phyloP scores from a whole-genome alignment of 2,113 vertebrate genomes.

The Lathamus discolor region DNA sequence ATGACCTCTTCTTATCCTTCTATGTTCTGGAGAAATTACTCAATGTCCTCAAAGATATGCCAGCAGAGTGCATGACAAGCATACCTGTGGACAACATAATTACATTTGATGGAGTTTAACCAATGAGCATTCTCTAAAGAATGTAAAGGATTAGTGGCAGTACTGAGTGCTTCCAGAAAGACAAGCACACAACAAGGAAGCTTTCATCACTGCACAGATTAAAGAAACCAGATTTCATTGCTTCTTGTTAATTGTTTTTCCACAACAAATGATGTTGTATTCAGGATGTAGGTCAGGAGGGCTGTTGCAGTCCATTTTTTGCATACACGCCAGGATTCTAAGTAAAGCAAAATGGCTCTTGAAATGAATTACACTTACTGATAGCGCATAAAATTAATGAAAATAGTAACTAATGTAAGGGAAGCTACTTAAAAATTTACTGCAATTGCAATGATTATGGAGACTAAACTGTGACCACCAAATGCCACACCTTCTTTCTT shows the following conservation, averaged over 20 bases:
- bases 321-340: neutral
- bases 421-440: neutral
- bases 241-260: conserved; percentile 43
- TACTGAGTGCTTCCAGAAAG: conserved; percentile 43
- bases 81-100: neutral
- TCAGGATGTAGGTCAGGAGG: neutral
- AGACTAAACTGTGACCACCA: neutral
- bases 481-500: neutral
- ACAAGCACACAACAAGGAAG: neutral
- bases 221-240: neutral
- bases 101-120: conserved; percentile 31
- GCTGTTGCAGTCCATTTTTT: neutral
- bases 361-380: neutral
- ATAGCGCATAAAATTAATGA: neutral
- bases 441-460: neutral
- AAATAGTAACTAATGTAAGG: neutral
- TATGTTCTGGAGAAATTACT: neutral
- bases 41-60: neutral
- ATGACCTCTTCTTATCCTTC: neutral
- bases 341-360: neutral
- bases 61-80: conserved; percentile 8
- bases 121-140: conserved; percentile 26
- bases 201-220: conserved; percentile 48
- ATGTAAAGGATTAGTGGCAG: conserved; percentile 40
- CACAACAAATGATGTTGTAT: neutral